phyloP scores from a whole-genome alignment of 2,113 vertebrate species.

The Aegotheles bennettii region DNA sequence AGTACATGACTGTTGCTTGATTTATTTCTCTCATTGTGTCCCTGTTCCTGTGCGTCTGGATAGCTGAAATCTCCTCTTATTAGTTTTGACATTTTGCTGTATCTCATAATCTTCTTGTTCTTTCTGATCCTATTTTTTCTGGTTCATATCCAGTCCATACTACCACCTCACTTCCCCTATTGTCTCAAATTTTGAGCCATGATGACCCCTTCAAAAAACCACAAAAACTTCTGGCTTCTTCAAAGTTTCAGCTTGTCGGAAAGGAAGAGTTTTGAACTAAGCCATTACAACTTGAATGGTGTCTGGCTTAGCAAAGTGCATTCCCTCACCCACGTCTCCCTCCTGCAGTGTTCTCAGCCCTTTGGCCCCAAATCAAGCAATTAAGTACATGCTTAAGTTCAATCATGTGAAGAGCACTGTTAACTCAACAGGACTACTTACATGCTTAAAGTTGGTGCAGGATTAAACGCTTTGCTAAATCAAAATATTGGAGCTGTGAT shows the following conservation, averaged over 20 bases:
- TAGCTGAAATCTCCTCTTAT: slow-evolving; percentile 46
- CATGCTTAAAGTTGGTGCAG: background rate
- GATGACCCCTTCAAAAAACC: background rate
- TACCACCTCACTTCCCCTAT: background rate
- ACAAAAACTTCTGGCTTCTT: background rate
- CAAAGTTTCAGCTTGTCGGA: background rate
- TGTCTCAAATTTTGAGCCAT: background rate
- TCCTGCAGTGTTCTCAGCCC: background rate
- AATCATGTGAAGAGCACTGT: background rate
- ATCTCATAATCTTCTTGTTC: slow-evolving; percentile 41
- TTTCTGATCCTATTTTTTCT: slow-evolving; percentile 34
- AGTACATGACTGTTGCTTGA: slow-evolving; percentile 34
- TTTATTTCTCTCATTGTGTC: slow-evolving; percentile 21
- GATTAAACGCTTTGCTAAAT: background rate
- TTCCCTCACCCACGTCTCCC: background rate
- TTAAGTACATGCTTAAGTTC: background rate
- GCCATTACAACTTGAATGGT: background rate
- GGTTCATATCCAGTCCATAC: background rate
- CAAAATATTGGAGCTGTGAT: background rate
- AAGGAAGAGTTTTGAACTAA: slow-evolving; percentile 39
- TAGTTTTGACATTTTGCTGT: slow-evolving; percentile 46
- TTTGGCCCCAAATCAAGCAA: slow-evolving; percentile 6
- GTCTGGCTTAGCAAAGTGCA: background rate
- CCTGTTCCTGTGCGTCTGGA: slow-evolving; percentile 33
- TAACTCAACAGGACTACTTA: background rate